Base-by-base conservation (phyloP, 2,797 vertebrate genomes). In the Lateolabrax maculatus region DNA sequence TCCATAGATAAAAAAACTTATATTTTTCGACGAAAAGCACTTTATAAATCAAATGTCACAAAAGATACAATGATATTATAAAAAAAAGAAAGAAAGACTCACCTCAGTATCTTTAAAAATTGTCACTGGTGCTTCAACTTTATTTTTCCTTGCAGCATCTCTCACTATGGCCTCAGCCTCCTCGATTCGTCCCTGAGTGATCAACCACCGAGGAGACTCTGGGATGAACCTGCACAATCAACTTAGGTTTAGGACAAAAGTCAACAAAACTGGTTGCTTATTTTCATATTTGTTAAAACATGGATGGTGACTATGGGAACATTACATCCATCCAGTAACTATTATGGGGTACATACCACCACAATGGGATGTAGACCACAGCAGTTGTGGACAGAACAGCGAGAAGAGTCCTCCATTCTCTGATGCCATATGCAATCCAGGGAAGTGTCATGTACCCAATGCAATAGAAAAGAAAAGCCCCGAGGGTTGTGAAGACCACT, bases 361-460 rank as follows among this genome's bases (percentile, higher is more conserved):
- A 99, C 11, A 99, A 92, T 0, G 93, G 95, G 19, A 95, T 77
- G 75, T 95, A 98, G 37, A 97, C 88, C 37, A 97, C 80, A 23
- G 96, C 92, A 0, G 97, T 95, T 34, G 95, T 23, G 0, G 96
- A 96, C 36, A 98, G 93, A 0, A 96, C 95, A 41, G 96, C 90
- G 23, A 97, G 94, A 73, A 98, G 93, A 79, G 93, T 95, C 87
- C 97, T 88, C 97, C 98, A 99, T 58, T 96, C 96, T 70, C 97
- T 86, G 88, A 98, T 92, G 88, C 94, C 95, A 64, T 95, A 97
- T 13, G 97, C 97, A 25, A 96, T 95, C 67, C 97, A 93, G 0
- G 98, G 97, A 75, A 98, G 92, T 21, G 96, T 57, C 97, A 99
- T 98, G 94, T 96, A 99, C 53, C 98, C 98, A 1, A 98, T 82